Percentiles rank a stretch among this genome's conserved stretches.
Conservation (phyloP, 2,888 invertebrate species). For the Chalcosyrphus nemorum region DNA sequence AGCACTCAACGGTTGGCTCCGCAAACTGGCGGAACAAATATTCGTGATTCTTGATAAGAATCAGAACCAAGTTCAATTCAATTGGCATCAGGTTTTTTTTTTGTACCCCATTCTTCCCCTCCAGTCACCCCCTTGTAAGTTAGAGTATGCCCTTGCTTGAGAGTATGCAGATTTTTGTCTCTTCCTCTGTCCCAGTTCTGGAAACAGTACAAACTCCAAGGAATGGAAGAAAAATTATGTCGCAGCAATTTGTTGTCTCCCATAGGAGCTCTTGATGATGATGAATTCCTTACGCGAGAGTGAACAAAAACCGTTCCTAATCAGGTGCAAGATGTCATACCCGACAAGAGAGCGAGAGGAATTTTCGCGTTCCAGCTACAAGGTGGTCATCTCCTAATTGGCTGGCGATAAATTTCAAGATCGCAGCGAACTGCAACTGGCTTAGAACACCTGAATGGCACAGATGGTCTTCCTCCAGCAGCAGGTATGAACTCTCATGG, state of each 20-base stretch:
- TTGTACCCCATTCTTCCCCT: slow-evolving; percentile 2
- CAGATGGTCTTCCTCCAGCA: slow-evolving; percentile 61
- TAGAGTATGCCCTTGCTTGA: slow-evolving; percentile 34
- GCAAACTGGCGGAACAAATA: slow-evolving; percentile 78
- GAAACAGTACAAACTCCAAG: slow-evolving; percentile 9
- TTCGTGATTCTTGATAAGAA: slow-evolving; percentile 82
- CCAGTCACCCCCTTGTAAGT: slow-evolving; percentile 7
- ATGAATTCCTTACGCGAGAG: slow-evolving; percentile 67
- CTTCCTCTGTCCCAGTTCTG: slow-evolving; percentile 61
- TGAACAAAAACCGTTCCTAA: slow-evolving; percentile 59
- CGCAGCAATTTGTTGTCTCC: slow-evolving; percentile 65
- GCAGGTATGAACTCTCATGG: slow-evolving; percentile 59
- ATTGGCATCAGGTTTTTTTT: slow-evolving; percentile 74
- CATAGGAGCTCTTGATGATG: slow-evolving; percentile 37
- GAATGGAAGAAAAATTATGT: slow-evolving; percentile 67
- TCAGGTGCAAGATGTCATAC: slow-evolving; percentile 72
- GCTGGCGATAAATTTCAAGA: slow-evolving; percentile 66
- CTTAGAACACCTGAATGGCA: slow-evolving; percentile 66
- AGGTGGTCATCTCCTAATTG: slow-evolving; percentile 66
- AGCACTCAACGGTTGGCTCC: slow-evolving; percentile 48
- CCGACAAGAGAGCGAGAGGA: slow-evolving; percentile 57
- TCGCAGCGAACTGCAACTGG: slow-evolving; percentile 24
- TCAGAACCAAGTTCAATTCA: slow-evolving; percentile 81
- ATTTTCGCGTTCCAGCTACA: slow-evolving; percentile 34
- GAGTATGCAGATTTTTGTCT: slow-evolving; percentile 64